phyloP scores from a whole-genome alignment of 2,888 invertebrate genomes.

The Heliconius ethilla region DNA sequence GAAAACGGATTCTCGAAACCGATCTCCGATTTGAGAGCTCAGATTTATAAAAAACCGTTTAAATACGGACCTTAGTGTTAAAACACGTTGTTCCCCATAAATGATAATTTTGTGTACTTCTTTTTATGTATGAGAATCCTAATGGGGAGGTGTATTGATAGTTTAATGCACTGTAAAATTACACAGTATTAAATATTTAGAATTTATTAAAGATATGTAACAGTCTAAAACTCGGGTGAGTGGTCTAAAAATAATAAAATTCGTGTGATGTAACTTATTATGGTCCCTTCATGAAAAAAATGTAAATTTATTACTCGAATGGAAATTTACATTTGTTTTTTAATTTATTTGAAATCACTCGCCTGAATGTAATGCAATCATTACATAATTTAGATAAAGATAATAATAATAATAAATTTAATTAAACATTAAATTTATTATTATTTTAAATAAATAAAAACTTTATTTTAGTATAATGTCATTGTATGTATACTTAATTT shows the following conservation, averaged over 20 bases:
- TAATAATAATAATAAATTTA: no score
- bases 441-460: no score
- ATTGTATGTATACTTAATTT: neutral
- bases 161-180: neutral
- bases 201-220: neutral
- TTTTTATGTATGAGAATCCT: neutral
- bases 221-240: no score
- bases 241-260: no score
- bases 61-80: neutral
- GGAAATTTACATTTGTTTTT: neutral
- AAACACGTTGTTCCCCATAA: neutral
- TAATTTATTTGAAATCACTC: neutral
- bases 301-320: neutral
- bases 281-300: no score
- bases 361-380: neutral
- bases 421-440: no score
- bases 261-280: no score
- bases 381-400: neutral
- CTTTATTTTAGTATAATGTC: no score
- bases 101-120: neutral
- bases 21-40: no score
- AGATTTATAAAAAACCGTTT: neutral
- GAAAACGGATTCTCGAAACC: no score
- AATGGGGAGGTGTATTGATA: neutral
- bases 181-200: constrained; percentile 7